A percentile compares a stretch with the other conserved stretches of the same genome.
Conservation (phyloP, 2,888 invertebrate species). For the Pseudoips prasinana region DNA sequence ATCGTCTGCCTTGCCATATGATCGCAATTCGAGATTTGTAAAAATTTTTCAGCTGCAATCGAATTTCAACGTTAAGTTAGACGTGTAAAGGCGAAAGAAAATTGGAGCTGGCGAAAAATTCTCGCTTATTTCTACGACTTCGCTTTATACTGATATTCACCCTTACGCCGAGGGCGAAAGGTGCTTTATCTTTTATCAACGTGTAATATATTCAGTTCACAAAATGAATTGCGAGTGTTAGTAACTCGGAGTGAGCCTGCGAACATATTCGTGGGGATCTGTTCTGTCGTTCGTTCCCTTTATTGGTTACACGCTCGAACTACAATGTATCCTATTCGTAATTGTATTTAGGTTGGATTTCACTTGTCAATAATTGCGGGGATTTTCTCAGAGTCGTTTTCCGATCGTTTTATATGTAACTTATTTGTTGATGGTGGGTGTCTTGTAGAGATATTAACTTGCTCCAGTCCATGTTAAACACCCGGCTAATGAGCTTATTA, state of each 20-base stretch:
- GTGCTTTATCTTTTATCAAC: constrained; percentile 58
- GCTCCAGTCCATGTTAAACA: constrained; percentile 47
- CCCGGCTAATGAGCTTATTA: constrained; percentile 46
- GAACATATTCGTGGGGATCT: constrained; percentile 80
- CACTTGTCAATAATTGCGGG: constrained; percentile 41
- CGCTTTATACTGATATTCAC: constrained; percentile 49
- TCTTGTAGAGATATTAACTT: constrained; percentile 55
- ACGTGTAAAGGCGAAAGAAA: constrained; percentile 50
- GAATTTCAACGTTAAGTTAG: constrained; percentile 45
- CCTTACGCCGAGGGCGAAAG: constrained; percentile 50
- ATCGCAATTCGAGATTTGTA: constrained; percentile 71
- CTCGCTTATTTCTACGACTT: constrained; percentile 62
- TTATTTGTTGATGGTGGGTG: constrained; percentile 60
- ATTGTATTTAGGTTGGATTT: constrained; percentile 62
- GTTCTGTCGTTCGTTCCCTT: constrained; percentile 71
- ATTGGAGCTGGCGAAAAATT: constrained; percentile 40
- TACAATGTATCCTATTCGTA: constrained; percentile 58
- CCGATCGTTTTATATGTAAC: constrained; percentile 62
- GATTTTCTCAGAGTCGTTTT: constrained; percentile 56
- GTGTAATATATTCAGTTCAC: constrained; percentile 79
- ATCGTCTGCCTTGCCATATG: constrained; percentile 66
- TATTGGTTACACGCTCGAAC: constrained; percentile 63
- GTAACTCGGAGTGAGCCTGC: constrained; percentile 79
- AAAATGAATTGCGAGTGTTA: constrained; percentile 82
- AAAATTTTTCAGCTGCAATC: constrained; percentile 43